Base-by-base conservation (phyloP, 1,140 invertebrate genomes). In the Pseudomyrmex sp. region DNA sequence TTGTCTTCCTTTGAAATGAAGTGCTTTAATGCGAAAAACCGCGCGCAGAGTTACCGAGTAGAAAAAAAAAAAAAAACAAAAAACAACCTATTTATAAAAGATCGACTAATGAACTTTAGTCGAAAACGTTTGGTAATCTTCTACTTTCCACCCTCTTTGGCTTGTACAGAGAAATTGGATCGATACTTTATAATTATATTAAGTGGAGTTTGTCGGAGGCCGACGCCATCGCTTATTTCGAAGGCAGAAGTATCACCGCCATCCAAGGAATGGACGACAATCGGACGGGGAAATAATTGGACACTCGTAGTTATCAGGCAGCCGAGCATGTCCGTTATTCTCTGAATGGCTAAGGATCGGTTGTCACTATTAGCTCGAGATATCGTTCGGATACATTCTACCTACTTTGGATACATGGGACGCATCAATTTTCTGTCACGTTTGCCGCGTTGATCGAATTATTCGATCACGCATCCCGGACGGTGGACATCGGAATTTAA, bases 161-260 rank as follows among this genome's bases (percentile, higher is more conserved):
- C 72, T 58, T 82, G 20, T 61, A 52, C 63, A 12, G 68, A 68
- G 35, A 35, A 35, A 70, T 69, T 56, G 69, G 84, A 90, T 90
- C 89, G 86, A 90, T 90, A 88, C 82, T 86, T 87, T 61, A 82
- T 90, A 90, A 90, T 90, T 86, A 88, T 88, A 90, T 90, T 90
- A 90, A 90, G 89, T 87, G 65, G 82, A 90, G 86, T 80, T 35
- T 83, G 89, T 85, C 84, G 80, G 66, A 75, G 85, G 46, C 85
- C 35, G 72, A 66, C 83, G 82, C 70, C 82, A 86, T 66, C 83
- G 70, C 74, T 88, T 89, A 88, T 80, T 86, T 89, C 84, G 87
- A 73, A 74, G 82, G 73, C 82, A 82, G 89, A 87, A 87, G 86
- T 90, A 89, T 90, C 74, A 84, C 58, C 84, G 87, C 73, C 61